phyloP scores from a whole-genome alignment of 2,888 invertebrate genomes.

The Pristionchus exspectatus region DNA sequence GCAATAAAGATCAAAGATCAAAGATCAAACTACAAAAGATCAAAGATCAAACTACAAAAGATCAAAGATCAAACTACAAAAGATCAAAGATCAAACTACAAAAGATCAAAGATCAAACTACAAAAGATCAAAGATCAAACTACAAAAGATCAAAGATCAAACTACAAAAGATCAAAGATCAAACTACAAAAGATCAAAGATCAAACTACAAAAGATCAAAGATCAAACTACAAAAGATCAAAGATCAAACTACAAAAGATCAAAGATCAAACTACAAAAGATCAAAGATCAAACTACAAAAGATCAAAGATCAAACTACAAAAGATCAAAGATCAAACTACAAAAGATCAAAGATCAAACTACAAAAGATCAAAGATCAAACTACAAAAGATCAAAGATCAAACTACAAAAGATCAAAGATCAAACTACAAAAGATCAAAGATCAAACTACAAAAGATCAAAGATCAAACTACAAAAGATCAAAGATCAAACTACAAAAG shows the following conservation, averaged over 20 bases:
- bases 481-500: neutral
- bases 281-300: neutral
- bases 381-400: neutral
- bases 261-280: neutral
- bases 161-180: neutral
- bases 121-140: neutral
- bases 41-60: neutral
- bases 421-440: conserved; percentile 8
- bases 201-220: conserved; percentile 8
- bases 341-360: neutral
- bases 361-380: neutral
- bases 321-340: neutral
- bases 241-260: neutral
- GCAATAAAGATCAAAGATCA: neutral
- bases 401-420: neutral
- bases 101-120: neutral
- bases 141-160: neutral
- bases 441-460: neutral
- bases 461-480: neutral
- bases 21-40: neutral
- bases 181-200: neutral
- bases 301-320: neutral
- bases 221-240: neutral
- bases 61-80: neutral
- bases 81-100: neutral